These are phyloP conservation scores for Thelaira solivaga DNA, from an alignment of 2,888 invertebrate species.

Conservation along the genomic window DNA sequence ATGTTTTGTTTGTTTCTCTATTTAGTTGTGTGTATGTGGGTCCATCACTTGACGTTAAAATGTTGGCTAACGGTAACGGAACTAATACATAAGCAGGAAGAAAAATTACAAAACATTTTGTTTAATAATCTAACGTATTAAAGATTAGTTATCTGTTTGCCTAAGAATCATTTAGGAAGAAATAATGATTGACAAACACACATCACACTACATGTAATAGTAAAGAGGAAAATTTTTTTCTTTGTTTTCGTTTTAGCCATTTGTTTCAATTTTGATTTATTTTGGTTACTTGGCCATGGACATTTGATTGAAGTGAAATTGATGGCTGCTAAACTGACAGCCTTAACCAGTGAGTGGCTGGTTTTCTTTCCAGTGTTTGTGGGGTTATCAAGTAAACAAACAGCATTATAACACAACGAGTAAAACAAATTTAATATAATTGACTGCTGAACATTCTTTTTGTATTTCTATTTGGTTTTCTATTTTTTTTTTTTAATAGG, in stretches of 20 bases:
- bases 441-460: constrained; percentile 37
- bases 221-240: background rate
- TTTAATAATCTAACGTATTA: constrained; percentile 59
- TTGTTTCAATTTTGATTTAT: background rate
- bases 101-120: constrained; percentile 62
- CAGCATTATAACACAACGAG: too few relatives aligned
- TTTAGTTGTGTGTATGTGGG: background rate
- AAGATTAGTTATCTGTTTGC: constrained; percentile 54
- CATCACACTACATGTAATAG: background rate
- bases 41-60: background rate
- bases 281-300: constrained; percentile 37
- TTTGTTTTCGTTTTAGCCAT: background rate
- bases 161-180: constrained; percentile 36
- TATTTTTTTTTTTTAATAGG: background rate
- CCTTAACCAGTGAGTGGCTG: constrained; percentile 26
- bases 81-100: constrained; percentile 61
- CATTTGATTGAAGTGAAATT: constrained; percentile 54
- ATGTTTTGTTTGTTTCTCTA: background rate
- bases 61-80: constrained; percentile 58
- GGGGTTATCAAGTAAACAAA: background rate
- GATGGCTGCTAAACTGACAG: constrained; percentile 48
- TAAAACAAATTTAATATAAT: constrained; percentile 16
- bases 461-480: constrained; percentile 6
- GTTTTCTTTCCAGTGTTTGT: background rate
- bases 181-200: constrained; percentile 30